Evolutionary conservation across 92 coral and sea anemone species (phyloP).

Genomic region (Parazoanthus swiftii): DNA sequence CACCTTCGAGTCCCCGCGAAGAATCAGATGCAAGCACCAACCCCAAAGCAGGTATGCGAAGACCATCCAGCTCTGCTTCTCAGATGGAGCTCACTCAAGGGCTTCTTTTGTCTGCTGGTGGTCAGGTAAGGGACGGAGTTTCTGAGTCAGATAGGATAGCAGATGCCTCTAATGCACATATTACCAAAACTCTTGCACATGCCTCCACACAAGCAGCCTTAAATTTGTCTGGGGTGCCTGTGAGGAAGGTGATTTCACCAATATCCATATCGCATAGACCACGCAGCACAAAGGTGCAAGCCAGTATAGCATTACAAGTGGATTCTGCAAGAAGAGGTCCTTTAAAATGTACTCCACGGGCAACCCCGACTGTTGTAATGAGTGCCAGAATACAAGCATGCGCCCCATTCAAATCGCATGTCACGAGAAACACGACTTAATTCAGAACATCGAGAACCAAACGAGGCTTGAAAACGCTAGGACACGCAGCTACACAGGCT

Average conservation of each 20-base stretch:
- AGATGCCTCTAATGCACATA: neutral
- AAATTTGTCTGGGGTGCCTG: neutral
- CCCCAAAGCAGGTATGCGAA: neutral
- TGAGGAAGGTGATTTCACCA: neutral
- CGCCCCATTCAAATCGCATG: neutral
- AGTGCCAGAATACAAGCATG: neutral
- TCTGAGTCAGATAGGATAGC: neutral
- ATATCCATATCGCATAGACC: neutral
- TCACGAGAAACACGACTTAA: neutral
- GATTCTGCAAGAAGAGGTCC: conserved; percentile 19
- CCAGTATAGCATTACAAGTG: conserved; percentile 21
- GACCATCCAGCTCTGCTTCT: neutral
- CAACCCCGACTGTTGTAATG: conserved; percentile 15
- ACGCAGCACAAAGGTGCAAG: neutral
- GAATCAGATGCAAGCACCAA: neutral
- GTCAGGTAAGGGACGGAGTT: neutral
- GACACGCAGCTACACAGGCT: neutral
- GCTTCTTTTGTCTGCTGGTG: neutral
- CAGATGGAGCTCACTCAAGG: neutral
- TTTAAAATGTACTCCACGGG: conserved; percentile 3
- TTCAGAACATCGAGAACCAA: neutral
- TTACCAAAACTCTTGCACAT: neutral
- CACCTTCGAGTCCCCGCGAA: neutral
- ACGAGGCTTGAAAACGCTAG: neutral
- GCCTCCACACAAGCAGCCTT: conserved; percentile 25